Evolutionary conservation across 2,888 invertebrate species (phyloP).

Genomic region (Limnephilus auricula): DNA sequence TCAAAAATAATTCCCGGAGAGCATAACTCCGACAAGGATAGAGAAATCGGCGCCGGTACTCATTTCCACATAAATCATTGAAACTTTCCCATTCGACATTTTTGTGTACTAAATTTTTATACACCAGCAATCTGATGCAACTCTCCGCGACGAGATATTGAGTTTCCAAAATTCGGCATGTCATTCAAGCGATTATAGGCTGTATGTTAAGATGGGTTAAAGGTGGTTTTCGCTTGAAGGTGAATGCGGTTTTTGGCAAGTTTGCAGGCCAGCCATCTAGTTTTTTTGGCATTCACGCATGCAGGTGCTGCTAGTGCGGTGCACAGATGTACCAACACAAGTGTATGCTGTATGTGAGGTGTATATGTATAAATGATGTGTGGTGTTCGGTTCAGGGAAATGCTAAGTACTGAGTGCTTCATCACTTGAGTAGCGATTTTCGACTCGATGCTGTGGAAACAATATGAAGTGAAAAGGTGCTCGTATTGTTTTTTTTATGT

Average conservation of each 20-base stretch:
- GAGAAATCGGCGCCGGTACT: conserved; percentile 60
- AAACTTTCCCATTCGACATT: conserved; percentile 66
- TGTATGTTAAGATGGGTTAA: neutral
- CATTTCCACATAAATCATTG: conserved; percentile 65
- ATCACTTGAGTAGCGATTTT: conserved; percentile 35
- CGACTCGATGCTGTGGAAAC: neutral
- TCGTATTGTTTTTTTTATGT: neutral
- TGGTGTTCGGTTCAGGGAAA: neutral
- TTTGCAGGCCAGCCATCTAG: conserved; percentile 55
- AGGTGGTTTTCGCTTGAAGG: conserved; percentile 8
- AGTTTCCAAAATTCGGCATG: neutral
- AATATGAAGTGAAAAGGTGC: neutral
- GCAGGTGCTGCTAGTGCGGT: conserved; percentile 61
- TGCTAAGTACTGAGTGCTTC: conserved; percentile 57
- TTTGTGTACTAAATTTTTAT: conserved; percentile 63
- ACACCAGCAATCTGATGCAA: conserved; percentile 53
- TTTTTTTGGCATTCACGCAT: conserved; percentile 61
- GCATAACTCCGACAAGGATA: conserved; percentile 37
- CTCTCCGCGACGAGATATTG: conserved; percentile 8
- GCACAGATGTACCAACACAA: conserved; percentile 51
- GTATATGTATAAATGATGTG: neutral
- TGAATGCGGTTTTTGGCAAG: conserved; percentile 30
- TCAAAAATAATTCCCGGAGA: neutral
- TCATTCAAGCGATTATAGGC: neutral
- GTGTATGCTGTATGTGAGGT: neutral